These are phyloP conservation scores for Choristoneura fumiferana DNA, from an alignment of 1,140 invertebrate species.

Conservation along the genomic window DNA sequence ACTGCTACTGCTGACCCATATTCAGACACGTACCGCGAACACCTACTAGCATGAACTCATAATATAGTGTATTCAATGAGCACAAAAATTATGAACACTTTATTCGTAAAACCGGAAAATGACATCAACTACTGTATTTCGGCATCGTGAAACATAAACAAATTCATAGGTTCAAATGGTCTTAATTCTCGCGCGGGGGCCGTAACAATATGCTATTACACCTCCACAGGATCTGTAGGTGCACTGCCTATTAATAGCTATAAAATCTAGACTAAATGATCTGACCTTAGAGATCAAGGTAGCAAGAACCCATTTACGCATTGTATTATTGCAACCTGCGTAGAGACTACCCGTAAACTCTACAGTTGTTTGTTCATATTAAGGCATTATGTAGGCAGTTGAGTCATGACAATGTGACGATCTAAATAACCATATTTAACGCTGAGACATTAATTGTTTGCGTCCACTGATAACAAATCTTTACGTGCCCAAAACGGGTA, in stretches of 20 bases:
- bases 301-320: neutral
- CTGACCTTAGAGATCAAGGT: slow-evolving; percentile 35
- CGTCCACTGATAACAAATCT: slow-evolving; percentile 8
- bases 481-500: no score
- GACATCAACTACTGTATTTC: neutral
- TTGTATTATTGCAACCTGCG: neutral
- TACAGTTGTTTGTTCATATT: neutral
- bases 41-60: neutral
- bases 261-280: slow-evolving; percentile 48
- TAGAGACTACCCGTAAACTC: neutral
- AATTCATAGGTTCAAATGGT: slow-evolving; percentile 1
- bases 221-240: slow-evolving; percentile 43
- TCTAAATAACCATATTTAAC: neutral
- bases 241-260: slow-evolving; percentile 27
- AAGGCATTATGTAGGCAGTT: neutral
- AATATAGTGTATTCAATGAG: neutral
- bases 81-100: slow-evolving; percentile 9
- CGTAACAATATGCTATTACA: slow-evolving; percentile 50
- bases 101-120: slow-evolving; percentile 6
- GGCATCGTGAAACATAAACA: slow-evolving; percentile 5
- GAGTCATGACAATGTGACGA: neutral
- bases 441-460: neutral
- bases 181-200: slow-evolving; percentile 26
- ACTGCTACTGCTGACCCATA: neutral
- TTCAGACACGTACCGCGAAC: neutral